Evolutionary conservation across 2,113 vertebrate genomes (phyloP), one percentile per base, ranked within the genome.

Genomic region (Strigops habroptila): DNA sequence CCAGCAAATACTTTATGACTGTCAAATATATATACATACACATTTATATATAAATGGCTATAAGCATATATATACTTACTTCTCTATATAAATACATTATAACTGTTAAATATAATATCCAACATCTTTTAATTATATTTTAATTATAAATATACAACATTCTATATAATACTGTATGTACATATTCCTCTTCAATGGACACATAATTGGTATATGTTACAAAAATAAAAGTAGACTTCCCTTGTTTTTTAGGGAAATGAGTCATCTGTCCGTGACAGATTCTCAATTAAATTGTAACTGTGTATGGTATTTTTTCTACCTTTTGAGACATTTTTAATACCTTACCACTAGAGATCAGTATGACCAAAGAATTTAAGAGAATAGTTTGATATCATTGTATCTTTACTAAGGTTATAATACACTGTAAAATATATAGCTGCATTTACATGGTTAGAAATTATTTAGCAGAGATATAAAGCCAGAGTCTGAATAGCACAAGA

Each of bases 331-430:
- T 86, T 96, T 95, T 79, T 71, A 75, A 16, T 28, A 68, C 19
- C 69, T 96, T 95, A 87, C 96, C 97, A 96, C 96, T 97, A 98
- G 97, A 97, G 97, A 82, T 92, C 97, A 98, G 94, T 96, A 83
- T 97, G 91, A 88, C 91, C 97, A 97, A 98, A 96, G 88, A 96
- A 97, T 97, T 97, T 63, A 73, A 35, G n/a, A 82, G 21, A 18
- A 64, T 76, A 67, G 18, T 83, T 86, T 83, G 75, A 51, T 90
- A 63, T 46, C 33, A 64, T 57, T 90, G 23, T 73, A 75, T 84
- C 67, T 95, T 94, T 49, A 67, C 62, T 89, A 81, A 86, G 71
- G 77, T 81, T 92, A 94, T 71, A 95, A 84, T 90, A 53, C 39
- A 79, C 53, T 89, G 48, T 82, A 86, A 96, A 96, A 78, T 90